Conservation (phyloP, 2,113 vertebrate genomes). For the Bothrops jararaca region DNA sequence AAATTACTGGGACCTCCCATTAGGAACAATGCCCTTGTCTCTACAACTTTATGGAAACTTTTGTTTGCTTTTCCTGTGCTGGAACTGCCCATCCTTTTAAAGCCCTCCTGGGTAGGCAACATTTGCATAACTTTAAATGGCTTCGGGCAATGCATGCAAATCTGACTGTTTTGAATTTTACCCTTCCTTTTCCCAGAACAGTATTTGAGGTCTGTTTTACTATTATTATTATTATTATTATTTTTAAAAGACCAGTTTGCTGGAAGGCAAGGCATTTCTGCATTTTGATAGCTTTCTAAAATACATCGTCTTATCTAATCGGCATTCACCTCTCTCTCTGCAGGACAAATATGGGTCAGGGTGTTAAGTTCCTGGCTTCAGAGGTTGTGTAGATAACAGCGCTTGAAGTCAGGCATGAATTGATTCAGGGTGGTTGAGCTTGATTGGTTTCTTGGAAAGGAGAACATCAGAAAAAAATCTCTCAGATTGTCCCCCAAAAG, state of each 20-base stretch:
- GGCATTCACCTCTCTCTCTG: background rate
- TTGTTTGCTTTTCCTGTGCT: background rate
- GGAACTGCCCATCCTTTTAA: background rate
- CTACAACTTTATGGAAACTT: background rate
- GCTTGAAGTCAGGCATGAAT: too few species aligned
- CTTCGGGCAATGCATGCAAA: background rate
- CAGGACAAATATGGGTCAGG: background rate
- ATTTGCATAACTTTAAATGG: background rate
- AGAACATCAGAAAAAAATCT: background rate
- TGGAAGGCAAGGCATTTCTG: background rate
- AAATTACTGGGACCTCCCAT: background rate
- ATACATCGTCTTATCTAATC: background rate
- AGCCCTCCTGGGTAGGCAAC: background rate
- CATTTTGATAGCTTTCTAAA: background rate
- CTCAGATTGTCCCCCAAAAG: background rate
- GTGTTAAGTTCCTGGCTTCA: background rate
- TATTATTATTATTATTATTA: too few species aligned
- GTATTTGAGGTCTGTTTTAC: background rate
- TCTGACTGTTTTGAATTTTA: background rate
- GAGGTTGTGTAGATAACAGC: background rate
- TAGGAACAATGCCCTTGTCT: background rate
- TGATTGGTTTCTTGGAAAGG: background rate
- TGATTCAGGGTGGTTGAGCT: background rate
- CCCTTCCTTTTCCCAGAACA: background rate
- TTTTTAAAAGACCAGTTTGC: background rate